Base-by-base conservation (phyloP, 2,888 invertebrate genomes). In the Eledona agricola region DNA sequence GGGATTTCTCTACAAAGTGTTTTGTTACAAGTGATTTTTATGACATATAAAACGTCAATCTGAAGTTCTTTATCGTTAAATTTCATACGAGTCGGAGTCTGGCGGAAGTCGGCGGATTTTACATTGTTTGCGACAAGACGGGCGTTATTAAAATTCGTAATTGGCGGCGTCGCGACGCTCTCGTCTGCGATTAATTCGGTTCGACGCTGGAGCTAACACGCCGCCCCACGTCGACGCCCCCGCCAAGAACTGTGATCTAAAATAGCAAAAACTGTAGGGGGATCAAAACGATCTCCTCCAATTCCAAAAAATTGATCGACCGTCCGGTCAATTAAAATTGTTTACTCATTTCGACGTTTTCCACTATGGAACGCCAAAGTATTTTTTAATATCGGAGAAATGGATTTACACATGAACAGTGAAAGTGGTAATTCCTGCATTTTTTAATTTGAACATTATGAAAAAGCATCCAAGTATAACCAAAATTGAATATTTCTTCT, bases 11-110 rank as follows among this genome's bases (percentile, higher is more conserved):
- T 66, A 67, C 69, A 71, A 72, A 72, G 66, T 72, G 72, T 72
- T 71, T 72, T 69, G 72, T 72, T 72, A 67, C 69, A 69, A 72
- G 73, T 72, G 72, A 73, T 73, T 74, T 71, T 72, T 72, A 72
- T 71, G 71, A 69, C 72, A 64, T 71, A 72, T 72, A 72, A 73
- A 73, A 73, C 62, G 69, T 69, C 71, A 66, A 62, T 65, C 60
- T 56, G 54, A 55, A 62, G 59, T 66, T 69, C 68, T 71, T 70
- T 72, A 68, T 69, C 67, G 70, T 67, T 70, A 61, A 65, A 67
- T 65, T 65, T 60, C 55, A 34, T 53, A 57, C 3, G 59, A 55
- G 51, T 47, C 29, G 5, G 31, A 32, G 6, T 35, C 54, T 29
- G 46, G 46, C 58, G 58, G 57, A 58, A 53, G 58, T 56, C 45